These are phyloP conservation scores for Incurvaria masculella DNA, from an alignment of 2,888 invertebrate genomes.

Conservation along the genomic window DNA sequence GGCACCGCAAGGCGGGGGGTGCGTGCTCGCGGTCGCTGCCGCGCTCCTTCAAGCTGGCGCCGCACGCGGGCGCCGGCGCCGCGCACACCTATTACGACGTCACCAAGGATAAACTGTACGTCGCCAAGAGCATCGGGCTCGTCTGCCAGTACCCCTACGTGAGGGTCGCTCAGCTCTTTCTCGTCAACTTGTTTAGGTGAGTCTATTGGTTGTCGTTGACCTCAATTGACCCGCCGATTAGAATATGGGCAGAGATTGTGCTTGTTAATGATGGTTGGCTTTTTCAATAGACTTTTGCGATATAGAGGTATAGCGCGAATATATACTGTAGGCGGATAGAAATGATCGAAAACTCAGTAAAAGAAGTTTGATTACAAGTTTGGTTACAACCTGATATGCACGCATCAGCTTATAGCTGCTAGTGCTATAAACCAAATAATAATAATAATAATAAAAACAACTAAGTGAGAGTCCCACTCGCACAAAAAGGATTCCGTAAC, in stretches of 20 bases:
- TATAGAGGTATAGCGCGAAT: too few relatives aligned
- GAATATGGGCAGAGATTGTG: slow-evolving; percentile 3
- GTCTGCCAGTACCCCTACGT: slow-evolving; percentile 91
- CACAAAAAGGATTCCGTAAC: too few relatives aligned
- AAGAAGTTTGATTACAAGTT: too few relatives aligned
- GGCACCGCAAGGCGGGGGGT: slow-evolving; percentile 56
- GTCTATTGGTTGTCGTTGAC: too few relatives aligned
- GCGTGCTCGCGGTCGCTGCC: slow-evolving; percentile 85
- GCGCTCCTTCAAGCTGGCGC: slow-evolving; percentile 82
- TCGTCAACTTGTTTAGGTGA: slow-evolving; percentile 84
- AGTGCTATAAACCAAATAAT: too few relatives aligned
- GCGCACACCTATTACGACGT: slow-evolving; percentile 89
- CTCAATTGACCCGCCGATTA: background rate
- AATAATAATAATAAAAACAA: too few relatives aligned
- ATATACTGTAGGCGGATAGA: too few relatives aligned
- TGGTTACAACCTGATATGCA: too few relatives aligned
- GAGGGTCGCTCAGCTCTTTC: slow-evolving; percentile 79
- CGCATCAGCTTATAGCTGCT: too few relatives aligned
- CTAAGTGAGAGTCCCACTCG: too few relatives aligned
- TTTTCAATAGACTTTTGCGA: too few relatives aligned
- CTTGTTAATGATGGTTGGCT: slow-evolving; percentile 3
- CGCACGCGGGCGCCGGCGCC: slow-evolving; percentile 71
- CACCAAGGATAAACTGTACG: slow-evolving; percentile 90
- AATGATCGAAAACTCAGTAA: too few relatives aligned
- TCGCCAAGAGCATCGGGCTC: slow-evolving; percentile 92